These are phyloP conservation scores for Tenthredo scrophulariae DNA, from an alignment of 2,888 invertebrate genomes.

Conservation along the genomic window DNA sequence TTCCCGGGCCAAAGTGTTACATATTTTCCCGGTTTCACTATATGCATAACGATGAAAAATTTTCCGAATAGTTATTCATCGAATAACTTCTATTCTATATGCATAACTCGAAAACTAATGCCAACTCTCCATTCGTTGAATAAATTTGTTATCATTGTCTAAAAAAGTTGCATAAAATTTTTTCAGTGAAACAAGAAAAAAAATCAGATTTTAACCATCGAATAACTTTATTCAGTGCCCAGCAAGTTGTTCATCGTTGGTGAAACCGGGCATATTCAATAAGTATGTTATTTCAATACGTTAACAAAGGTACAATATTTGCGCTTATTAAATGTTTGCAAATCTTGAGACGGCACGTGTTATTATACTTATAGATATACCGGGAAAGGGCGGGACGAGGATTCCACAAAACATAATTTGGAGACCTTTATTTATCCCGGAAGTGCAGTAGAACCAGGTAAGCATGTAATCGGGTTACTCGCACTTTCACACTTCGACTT, in stretches of 20 bases:
- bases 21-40: not conserved
- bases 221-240: no score
- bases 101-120: no score
- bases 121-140: no score
- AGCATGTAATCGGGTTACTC: not conserved
- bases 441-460: not conserved
- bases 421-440: not conserved
- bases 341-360: not conserved
- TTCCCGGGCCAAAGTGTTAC: not conserved
- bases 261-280: no score
- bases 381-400: not conserved
- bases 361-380: not conserved
- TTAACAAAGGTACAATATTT: constrained; percentile 23
- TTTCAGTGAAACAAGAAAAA: no score
- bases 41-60: no score
- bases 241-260: no score
- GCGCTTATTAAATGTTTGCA: constrained; percentile 18
- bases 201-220: no score
- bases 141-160: no score
- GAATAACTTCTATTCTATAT: no score
- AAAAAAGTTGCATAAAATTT: no score
- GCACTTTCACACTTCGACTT: not conserved
- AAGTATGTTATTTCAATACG: constrained; percentile 27
- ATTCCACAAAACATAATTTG: not conserved
- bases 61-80: no score